Evolutionary conservation across 2,888 invertebrate genomes (phyloP).

Genomic region (Horisme vitalbata): DNA sequence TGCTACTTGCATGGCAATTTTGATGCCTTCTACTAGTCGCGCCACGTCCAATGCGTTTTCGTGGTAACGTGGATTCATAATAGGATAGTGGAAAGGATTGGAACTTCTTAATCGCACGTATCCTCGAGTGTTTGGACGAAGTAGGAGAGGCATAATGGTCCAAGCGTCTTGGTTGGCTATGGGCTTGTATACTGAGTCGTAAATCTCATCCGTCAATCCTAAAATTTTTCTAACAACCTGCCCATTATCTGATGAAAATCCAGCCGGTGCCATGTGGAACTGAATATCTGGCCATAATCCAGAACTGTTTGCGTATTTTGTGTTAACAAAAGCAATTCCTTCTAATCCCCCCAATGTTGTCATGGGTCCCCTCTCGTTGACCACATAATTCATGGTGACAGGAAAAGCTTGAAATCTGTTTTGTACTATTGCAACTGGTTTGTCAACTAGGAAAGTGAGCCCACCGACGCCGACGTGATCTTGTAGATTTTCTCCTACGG

Average conservation of each 20-base stretch:
- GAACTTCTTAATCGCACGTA: constrained; percentile 88
- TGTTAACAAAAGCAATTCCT: constrained; percentile 93
- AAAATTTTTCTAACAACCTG: constrained; percentile 89
- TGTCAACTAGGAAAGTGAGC: constrained; percentile 89
- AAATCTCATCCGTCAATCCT: constrained; percentile 90
- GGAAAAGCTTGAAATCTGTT: constrained; percentile 89
- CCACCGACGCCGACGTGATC: constrained; percentile 95
- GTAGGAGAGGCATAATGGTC: constrained; percentile 93
- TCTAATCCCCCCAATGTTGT: constrained; percentile 94
- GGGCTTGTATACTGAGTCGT: constrained; percentile 90
- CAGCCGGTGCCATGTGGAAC: constrained; percentile 96
- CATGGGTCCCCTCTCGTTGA: constrained; percentile 92
- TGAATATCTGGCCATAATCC: constrained; percentile 94
- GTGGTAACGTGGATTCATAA: constrained; percentile 96
- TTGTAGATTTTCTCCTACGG: constrained; percentile 92
- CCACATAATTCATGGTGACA: constrained; percentile 90
- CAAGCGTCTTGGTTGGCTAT: constrained; percentile 91
- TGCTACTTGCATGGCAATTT: constrained; percentile 88
- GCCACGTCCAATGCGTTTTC: constrained; percentile 90
- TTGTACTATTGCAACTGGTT: constrained; percentile 92
- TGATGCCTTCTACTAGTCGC: constrained; percentile 92
- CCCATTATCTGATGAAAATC: constrained; percentile 91
- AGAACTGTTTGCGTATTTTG: constrained; percentile 90
- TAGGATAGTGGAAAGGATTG: constrained; percentile 93
- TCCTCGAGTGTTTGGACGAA: constrained; percentile 91